Base-by-base conservation (phyloP, 1,140 invertebrate genomes). In the Bombyx mandarina region DNA sequence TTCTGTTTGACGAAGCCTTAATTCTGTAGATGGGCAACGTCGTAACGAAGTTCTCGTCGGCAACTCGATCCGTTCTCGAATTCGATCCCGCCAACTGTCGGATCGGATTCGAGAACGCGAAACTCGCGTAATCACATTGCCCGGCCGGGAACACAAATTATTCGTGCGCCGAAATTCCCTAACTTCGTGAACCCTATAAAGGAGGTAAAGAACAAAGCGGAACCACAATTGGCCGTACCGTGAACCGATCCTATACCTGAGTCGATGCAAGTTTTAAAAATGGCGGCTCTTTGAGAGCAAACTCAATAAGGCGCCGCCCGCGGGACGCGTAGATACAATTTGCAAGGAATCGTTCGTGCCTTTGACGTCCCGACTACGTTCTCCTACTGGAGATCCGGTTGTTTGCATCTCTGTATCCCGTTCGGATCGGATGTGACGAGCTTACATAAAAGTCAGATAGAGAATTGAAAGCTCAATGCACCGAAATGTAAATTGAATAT, bases 271-370 rank as follows among this genome's bases (percentile, higher is more conserved):
- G 63, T 86, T 86, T 86, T 84, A 83, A 86, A 86, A 86, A 86
- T 84, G 79, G 77, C 78, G 70, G 76, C 76, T 84, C 79, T 86
- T 86, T 86, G 83, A 84, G 65, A 73, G 72, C 53, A 75, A 84
- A 86, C 74, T 85, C 83, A 71, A 86, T 86, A 78, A 86, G 75
- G 67, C 65, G 57, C 59, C 66, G 72, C 82, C 78, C 80, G 70
- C 73, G 83, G 83, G 83, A 86, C 80, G 82, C 80, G 83, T 77
- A 85, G 83, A 86, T 83, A 71, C 72, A 82, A 86, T 86, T 84
- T 82, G 74, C 56, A 50, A 73, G 72, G 76, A 81, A 81, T 83
- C 77, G 75, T 65, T 81, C 71, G 70, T 76, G 73, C 74, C 81
- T 86, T 86, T 86, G 83, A 84, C 77, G 79, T 66, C 56, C 56